Base-by-base conservation (phyloP, 2,797 vertebrate species). In the Siniperca obscura region DNA sequence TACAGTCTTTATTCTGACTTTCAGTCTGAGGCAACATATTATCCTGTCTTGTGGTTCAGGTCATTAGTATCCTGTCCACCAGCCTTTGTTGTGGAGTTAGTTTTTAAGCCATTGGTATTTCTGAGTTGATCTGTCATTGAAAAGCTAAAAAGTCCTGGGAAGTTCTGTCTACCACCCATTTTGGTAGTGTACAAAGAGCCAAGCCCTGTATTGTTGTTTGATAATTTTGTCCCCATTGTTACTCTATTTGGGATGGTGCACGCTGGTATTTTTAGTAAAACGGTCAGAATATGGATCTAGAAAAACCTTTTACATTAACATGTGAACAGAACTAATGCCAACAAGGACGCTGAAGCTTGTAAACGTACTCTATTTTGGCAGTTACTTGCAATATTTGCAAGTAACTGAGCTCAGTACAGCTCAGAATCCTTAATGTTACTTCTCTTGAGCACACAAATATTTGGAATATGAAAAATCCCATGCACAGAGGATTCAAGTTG, bases 11-110 rank as follows among this genome's bases (percentile, higher is more conserved):
- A 82, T 75, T 85, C 82, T 69, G 68, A 79, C 71, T 71, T 74
- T 84, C 34, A 57, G 64, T 70, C 62, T 71, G 46, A 76, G 61
- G 70, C 53, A 38, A 56, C 80, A 25, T 55, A 27, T 72, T 73
- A 70, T 72, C 76, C 72, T 86, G 46, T 86, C 53, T 86, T 90
- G 91, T 85, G 84, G 87, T 85, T 86, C 27, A 67, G 78, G 81
- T 87, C 77, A 80, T 81, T 64, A 27, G 42, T 71, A 7, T 76
- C 60, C 61, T 65, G 52, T 75, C 76, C 56, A 36, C n/a, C 27
- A 21, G 62, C 60, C 70, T 91, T 92, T 91, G 86, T 93, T 80
- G 27, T 60, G 40, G 16, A 61, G 66, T 57, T 65, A 8, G 25
- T 65, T 83, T 88, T 85, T 64, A 83, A 82, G 66, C 48, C 76